Evolutionary conservation across 1,140 invertebrate genomes (phyloP), one percentile per base, ranked within the genome.

Genomic region (Ostrea denselamellosa): DNA sequence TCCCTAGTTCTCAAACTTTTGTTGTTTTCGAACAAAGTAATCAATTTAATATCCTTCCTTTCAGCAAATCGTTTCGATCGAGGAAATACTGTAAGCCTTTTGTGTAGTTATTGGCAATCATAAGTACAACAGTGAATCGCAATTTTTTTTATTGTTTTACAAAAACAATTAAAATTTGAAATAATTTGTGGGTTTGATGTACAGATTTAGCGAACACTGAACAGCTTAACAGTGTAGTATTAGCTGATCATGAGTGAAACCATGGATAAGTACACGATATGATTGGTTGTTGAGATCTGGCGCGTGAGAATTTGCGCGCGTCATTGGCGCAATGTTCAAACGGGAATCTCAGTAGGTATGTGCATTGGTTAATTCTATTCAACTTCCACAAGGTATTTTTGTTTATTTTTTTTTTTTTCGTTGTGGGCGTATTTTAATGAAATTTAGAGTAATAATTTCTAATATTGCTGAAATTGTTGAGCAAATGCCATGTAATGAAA

Each of bases 321-420:
- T 77, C 25, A 34, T 77, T 77, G 68, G 68, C 68, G 68, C 68
- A 77, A 77, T 77, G 25, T 77, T 22, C 65, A 12, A n/a, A n/a
- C 14, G 56, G 56, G 56, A 17, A 58, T 8, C 12, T 58, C 19
- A 12, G 19, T 58, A 58, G 19, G 56, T 62, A 19, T 19, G 12
- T 62, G 2, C 7, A 19, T 62, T 58, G 34, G 5, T 44, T 44
- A 44, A 44, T 44, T 44, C 34, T 44, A 44, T 44, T 44, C 34
- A 44, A 44, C 34, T 62, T 62, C 5, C 17, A 1, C 2, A 19
- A 62, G 56, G 56, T 19, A 19, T 58, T 58, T 58, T 58, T n/a
- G n/a, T n/a, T n/a, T n/a, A n/a, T n/a, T n/a, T 58, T 58, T 58
- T 56, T 56, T 56, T 44, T 44, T 58, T 9, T 58, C 9, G 56